phyloP scores from a whole-genome alignment of 2,797 vertebrate genomes.

The Loris lydekkerianus region DNA sequence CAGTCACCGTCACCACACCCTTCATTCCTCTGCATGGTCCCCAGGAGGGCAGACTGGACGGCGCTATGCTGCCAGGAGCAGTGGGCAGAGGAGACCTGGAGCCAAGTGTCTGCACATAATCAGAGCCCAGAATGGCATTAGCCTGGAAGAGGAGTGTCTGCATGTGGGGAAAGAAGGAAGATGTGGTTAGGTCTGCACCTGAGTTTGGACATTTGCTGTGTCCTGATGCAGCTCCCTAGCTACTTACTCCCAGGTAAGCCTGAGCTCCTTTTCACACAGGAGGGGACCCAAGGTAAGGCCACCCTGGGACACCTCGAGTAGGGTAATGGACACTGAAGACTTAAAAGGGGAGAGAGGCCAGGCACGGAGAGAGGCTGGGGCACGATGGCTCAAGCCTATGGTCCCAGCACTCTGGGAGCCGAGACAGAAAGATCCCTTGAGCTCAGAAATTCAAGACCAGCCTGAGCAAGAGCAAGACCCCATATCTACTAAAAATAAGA shows the following conservation, averaged over 20 bases:
- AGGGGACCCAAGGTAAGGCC: background rate
- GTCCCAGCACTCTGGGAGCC: no score
- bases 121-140: background rate
- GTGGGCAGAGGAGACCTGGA: background rate
- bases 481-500: no score
- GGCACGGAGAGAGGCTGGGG: no score
- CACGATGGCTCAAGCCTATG: no score
- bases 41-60: background rate
- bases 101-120: background rate
- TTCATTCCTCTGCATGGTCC: background rate
- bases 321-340: background rate
- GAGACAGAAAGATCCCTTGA: no score
- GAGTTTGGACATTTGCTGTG: background rate
- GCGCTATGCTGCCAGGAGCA: background rate
- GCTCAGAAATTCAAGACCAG: no score
- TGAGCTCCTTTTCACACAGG: background rate
- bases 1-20: background rate
- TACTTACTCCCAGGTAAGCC: no score
- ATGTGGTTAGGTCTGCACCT: background rate
- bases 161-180: slow-evolving; percentile 27
- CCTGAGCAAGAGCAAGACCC: no score
- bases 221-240: no score
- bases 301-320: background rate
- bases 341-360: background rate
- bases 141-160: background rate